phyloP scores from a whole-genome alignment of 2,888 invertebrate genomes.

The Bugulina stolonifera region DNA sequence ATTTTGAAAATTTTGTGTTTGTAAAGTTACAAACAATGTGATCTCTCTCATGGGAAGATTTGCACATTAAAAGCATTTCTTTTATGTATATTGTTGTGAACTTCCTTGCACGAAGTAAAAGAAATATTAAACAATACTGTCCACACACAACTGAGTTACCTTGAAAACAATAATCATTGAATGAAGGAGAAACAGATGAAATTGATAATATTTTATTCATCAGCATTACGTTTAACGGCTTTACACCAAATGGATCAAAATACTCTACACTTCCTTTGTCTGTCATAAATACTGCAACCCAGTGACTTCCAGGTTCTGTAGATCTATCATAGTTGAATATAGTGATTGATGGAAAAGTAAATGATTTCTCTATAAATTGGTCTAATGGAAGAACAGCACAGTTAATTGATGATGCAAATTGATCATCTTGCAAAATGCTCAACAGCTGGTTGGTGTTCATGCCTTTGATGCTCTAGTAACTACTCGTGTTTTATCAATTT shows the following conservation, averaged over 20 bases:
- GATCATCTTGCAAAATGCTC: neutral
- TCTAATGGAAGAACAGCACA: neutral
- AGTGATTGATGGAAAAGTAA: neutral
- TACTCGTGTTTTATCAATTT: neutral
- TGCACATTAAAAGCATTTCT: too few relatives aligned
- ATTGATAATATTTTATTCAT: neutral
- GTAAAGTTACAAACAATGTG: too few relatives aligned
- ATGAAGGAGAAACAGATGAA: neutral
- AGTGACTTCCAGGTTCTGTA: neutral
- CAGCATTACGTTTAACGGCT: neutral
- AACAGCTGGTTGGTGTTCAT: neutral
- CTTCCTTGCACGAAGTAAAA: too few relatives aligned
- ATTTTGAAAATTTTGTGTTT: too few relatives aligned
- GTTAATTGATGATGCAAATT: neutral
- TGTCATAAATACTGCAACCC: neutral
- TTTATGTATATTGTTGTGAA: too few relatives aligned
- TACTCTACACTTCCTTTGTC: neutral
- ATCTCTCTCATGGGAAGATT: too few relatives aligned
- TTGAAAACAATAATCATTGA: too few relatives aligned
- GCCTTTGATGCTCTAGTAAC: neutral
- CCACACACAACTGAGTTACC: too few relatives aligned
- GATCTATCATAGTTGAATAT: neutral
- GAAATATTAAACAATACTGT: too few relatives aligned
- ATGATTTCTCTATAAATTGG: neutral
- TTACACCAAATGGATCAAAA: neutral